Evolutionary conservation across 2,888 invertebrate species (phyloP), one percentile per base, ranked within the genome.

Genomic region (Axea sp.): DNA sequence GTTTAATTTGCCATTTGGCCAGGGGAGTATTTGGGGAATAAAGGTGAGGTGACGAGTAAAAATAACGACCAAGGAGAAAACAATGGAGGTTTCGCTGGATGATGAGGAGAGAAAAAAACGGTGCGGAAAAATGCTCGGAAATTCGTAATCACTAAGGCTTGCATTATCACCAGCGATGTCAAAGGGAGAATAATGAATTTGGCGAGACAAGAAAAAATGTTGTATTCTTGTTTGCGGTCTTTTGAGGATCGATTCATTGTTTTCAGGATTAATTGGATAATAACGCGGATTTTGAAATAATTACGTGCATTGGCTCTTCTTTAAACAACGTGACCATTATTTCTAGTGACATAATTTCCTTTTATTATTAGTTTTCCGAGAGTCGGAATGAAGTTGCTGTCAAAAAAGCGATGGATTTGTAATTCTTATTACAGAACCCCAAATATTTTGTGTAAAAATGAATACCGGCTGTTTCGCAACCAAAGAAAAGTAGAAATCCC

Each of bases 1-100:
- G 59, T 60, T 60, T 60, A 51, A 60, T 69, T 69, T 69, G 53
- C 43, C 43, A 45, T 60, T 60, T 53, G 49, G 57, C 47, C 19
- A 31, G 11, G 28, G 14, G 37, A 47, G 39, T 24, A 31, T 47
- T 57, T 28, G 33, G 55, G 15, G 33, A 33, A 64, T 41, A 43
- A 51, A 51, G 26, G 51, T 64, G 12, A 41, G 49, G 45, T 47
- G 30, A 51, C 37, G 47, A 55, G 28, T 31, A 65, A 30, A n/a
- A 41, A 55, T 65, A 35, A 26, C 35, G 17, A 30, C 35, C 28
- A 19, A 24, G 37, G 12, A 8, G 47, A 55, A 55, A 45, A 65
- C 55, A 65, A 55, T 55, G 55, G 47, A 51, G 12, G 11, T 28
- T 39, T 30, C 22, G 28, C 6, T 11, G 19, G 30, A 41, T 51